phyloP scores from a whole-genome alignment of 2,113 vertebrate genomes.

The sheep (Ovis aries) region DNA sequence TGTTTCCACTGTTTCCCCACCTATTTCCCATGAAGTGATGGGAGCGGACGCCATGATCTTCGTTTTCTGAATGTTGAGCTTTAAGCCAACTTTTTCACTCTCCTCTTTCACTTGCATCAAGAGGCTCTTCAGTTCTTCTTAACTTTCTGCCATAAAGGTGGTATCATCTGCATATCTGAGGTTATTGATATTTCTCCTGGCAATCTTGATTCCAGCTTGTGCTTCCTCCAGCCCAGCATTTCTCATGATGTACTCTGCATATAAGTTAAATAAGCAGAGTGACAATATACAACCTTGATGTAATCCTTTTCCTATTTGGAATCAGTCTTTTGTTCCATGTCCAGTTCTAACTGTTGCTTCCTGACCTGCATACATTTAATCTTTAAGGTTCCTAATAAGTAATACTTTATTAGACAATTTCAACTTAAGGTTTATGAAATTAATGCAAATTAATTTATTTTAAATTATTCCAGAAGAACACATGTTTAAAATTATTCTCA shows the following conservation, averaged over 20 bases:
- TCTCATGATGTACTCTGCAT: too few relatives aligned
- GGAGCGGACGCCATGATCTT: background rate
- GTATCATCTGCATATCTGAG: background rate
- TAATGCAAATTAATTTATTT: background rate
- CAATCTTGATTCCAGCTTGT: background rate
- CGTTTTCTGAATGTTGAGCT: background rate
- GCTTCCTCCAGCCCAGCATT: background rate
- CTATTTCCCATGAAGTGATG: background rate
- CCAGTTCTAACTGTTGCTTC: background rate
- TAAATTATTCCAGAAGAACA: background rate
- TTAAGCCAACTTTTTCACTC: background rate
- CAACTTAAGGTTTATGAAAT: constrained; percentile 4
- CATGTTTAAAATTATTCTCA: background rate
- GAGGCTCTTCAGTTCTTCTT: background rate
- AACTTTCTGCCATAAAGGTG: background rate
- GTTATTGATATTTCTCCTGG: background rate
- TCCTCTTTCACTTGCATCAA: background rate
- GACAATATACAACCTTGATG: background rate
- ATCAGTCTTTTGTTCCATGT: background rate
- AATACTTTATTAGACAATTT: background rate
- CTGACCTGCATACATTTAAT: background rate
- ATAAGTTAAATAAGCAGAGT: too few relatives aligned
- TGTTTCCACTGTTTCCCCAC: background rate
- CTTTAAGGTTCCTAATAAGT: background rate
- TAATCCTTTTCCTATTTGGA: background rate